Percentiles rank a stretch among this genome's conserved stretches.
phyloP scores from a whole-genome alignment of 92 coral and sea anemone genomes.

The Phymanthus crucifer region DNA sequence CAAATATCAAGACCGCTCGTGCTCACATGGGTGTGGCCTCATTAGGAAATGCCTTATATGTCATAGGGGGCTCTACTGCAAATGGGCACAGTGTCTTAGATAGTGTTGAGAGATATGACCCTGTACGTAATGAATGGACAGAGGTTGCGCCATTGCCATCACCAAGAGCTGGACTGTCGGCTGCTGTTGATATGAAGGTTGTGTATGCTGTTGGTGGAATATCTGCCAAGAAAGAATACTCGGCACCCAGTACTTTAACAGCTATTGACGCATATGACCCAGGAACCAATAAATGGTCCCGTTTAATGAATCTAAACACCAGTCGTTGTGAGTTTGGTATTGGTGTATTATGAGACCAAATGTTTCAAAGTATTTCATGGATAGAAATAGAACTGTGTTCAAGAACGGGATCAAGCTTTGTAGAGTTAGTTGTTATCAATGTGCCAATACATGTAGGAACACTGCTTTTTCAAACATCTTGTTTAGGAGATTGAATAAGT shows the following conservation, averaged over 20 bases:
- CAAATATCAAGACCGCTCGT: constrained; percentile 69
- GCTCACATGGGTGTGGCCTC: constrained; percentile 69
- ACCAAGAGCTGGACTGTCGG: constrained; percentile 70
- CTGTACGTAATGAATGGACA: constrained; percentile 55
- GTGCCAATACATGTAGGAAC: no score
- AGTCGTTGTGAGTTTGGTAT: constrained; percentile 86
- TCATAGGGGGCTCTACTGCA: constrained; percentile 85
- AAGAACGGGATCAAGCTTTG: no score
- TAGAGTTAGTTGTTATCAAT: no score
- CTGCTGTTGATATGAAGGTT: constrained; percentile 55
- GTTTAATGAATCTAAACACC: constrained; percentile 58
- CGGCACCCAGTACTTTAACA: constrained; percentile 77
- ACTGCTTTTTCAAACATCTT: no score
- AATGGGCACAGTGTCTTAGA: constrained; percentile 56
- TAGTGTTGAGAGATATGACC: constrained; percentile 79
- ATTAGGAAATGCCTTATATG: constrained; percentile 62
- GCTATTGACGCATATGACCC: constrained; percentile 79
- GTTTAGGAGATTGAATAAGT: no score
- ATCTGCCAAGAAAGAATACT: constrained; percentile 65
- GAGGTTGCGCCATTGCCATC: constrained; percentile 64
- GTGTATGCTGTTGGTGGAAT: constrained; percentile 90
- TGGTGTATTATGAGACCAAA: constrained; percentile 44
- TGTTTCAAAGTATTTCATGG: not conserved
- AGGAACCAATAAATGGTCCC: constrained; percentile 72
- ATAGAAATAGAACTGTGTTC: not conserved